Conservation (phyloP, 53 echinoderm and acorn worm genomes). For the Echinarachnius parma region DNA sequence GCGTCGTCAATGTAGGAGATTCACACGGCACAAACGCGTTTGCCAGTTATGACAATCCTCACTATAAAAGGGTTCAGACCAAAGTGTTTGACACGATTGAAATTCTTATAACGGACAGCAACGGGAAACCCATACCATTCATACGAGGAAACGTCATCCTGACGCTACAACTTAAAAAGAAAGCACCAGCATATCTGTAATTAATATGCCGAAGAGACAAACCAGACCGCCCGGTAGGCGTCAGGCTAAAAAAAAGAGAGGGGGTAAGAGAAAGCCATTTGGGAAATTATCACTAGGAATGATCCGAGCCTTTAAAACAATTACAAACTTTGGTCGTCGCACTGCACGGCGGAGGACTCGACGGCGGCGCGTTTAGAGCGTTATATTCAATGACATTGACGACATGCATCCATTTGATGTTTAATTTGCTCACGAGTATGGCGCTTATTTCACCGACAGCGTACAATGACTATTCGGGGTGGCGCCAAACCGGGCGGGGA, state of each 20-base stretch:
- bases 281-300: neutral
- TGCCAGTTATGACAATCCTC: slow-evolving; percentile 34
- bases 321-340: no score
- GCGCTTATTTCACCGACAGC: neutral
- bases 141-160: slow-evolving; percentile 14
- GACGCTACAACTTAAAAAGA: slow-evolving; percentile 49
- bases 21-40: slow-evolving; percentile 24
- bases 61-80: slow-evolving; percentile 26
- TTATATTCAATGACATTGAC: no score
- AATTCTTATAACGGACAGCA: slow-evolving; percentile 42
- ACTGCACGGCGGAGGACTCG: no score
- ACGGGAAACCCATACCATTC: slow-evolving; percentile 30
- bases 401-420: no score
- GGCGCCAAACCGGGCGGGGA: slow-evolving; percentile 16
- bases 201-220: neutral
- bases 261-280: neutral
- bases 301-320: neutral
- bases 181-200: slow-evolving; percentile 28
- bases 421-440: neutral
- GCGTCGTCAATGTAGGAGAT: slow-evolving; percentile 45
- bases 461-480: slow-evolving; percentile 29
- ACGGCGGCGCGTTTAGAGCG: no score
- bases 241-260: neutral
- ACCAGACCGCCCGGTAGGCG: neutral
- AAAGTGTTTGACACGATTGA: slow-evolving; percentile 45